Percentiles rank a stretch among this genome's conserved stretches.
Conservation (phyloP, 2,113 vertebrate species). For the Cyanoliseus patagonus region DNA sequence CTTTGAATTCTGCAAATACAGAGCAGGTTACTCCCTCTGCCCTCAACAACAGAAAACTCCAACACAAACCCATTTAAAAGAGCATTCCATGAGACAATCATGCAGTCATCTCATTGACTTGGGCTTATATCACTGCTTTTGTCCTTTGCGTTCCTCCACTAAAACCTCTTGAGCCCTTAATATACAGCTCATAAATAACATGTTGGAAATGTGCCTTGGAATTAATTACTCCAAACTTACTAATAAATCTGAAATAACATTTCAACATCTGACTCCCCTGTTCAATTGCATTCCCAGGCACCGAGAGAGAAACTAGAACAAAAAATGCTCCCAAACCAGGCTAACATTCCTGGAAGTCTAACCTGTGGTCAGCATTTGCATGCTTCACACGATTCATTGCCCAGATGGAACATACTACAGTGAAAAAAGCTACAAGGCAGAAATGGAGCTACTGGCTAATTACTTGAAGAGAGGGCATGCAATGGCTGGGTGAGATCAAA, state of each 20-base stretch:
- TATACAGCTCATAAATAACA: neutral
- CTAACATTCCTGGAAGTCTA: neutral
- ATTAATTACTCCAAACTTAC: neutral
- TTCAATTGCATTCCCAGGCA: neutral
- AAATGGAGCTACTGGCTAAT: neutral
- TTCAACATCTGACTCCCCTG: neutral
- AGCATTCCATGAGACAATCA: neutral
- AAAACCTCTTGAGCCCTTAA: neutral
- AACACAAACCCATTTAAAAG: neutral
- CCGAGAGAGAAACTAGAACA: neutral
- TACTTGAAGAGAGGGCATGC: neutral
- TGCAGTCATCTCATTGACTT: neutral
- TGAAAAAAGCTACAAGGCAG: neutral
- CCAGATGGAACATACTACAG: neutral
- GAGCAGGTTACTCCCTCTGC: neutral
- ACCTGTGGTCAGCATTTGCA: neutral
- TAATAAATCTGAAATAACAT: neutral
- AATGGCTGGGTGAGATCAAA: neutral
- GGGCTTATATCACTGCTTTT: neutral
- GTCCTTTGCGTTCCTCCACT: neutral
- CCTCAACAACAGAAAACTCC: neutral
- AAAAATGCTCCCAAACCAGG: neutral
- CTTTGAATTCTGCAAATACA: neutral
- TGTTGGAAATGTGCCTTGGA: neutral
- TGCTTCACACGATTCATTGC: fast-evolving